A percentile compares a stretch with the other conserved stretches of the same genome.
Evolutionary conservation across 2,113 vertebrate genomes (phyloP).

Genomic region (Oncorhynchus kisutch): DNA sequence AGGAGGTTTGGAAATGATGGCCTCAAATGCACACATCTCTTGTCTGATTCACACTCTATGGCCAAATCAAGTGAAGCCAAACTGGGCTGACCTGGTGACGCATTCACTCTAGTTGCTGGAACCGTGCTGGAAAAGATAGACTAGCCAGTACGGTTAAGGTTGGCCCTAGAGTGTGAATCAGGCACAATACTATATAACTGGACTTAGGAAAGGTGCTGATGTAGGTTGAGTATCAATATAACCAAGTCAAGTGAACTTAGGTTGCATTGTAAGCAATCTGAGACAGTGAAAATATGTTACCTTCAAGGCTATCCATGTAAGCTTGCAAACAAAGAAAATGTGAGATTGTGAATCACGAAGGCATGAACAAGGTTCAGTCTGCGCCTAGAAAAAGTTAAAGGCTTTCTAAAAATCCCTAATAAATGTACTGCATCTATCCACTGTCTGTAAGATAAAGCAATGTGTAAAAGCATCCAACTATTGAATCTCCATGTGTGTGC

Average conservation of each 20-base stretch:
- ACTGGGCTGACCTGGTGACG: too few species aligned
- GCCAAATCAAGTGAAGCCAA: too few species aligned
- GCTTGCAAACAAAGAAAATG: slow-evolving; percentile 82
- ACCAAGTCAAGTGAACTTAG: neutral
- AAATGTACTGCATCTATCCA: neutral
- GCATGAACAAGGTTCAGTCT: neutral
- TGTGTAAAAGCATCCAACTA: neutral
- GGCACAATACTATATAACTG: too few species aligned
- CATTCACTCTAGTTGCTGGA: too few species aligned
- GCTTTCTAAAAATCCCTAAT: neutral
- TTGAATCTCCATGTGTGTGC: neutral
- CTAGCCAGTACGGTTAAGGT: too few species aligned
- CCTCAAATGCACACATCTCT: neutral
- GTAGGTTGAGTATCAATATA: neutral
- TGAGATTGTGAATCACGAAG: slow-evolving; percentile 37
- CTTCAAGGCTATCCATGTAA: slow-evolving; percentile 99
- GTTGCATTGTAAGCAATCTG: neutral
- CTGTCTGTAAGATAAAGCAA: neutral
- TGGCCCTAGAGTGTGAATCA: too few species aligned
- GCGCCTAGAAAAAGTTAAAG: neutral
- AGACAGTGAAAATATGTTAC: slow-evolving; percentile 75
- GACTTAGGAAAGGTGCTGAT: neutral
- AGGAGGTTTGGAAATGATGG: neutral
- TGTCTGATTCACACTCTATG: neutral
- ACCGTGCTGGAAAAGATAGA: neutral